Percentiles rank a stretch among this genome's conserved stretches.
Conservation (phyloP, 2,113 vertebrate species). For the Campylomormyrus numenius region DNA sequence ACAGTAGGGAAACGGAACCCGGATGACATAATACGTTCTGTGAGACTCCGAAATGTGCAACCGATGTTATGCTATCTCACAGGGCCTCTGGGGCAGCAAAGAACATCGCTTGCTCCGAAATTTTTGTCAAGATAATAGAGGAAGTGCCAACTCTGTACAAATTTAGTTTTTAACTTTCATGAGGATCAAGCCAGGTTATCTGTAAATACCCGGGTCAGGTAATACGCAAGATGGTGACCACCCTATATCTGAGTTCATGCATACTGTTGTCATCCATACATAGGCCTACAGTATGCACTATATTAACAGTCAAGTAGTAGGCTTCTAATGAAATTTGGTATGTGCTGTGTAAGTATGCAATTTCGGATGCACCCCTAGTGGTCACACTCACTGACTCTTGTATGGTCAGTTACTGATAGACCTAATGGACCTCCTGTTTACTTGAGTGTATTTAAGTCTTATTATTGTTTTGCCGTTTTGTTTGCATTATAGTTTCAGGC, state of each 20-base stretch:
- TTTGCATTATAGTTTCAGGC: not conserved
- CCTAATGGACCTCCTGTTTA: not conserved
- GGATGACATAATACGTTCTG: not conserved
- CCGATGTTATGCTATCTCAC: not conserved
- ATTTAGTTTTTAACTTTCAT: not conserved
- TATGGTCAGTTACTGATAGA: not conserved
- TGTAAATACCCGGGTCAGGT: not conserved
- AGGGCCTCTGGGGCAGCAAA: not conserved
- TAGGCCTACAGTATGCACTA: not conserved
- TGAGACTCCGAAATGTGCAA: not conserved
- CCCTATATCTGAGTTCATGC: not conserved
- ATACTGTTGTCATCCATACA: not conserved
- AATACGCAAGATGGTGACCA: not conserved
- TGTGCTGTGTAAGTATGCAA: not conserved
- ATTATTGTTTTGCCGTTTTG: not conserved
- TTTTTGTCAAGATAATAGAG: not conserved
- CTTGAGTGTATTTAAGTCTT: not conserved
- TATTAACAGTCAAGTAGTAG: not conserved
- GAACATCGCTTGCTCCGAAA: not conserved
- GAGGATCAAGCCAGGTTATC: not conserved
- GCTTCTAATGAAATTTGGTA: not conserved
- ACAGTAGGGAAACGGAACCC: not conserved
- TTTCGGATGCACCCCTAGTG: not conserved
- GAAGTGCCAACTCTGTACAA: not conserved
- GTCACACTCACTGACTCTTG: not conserved